These are phyloP conservation scores for Melanotaenia pygmaea DNA, from an alignment of 2,797 vertebrate genomes.

Conservation along the genomic window DNA sequence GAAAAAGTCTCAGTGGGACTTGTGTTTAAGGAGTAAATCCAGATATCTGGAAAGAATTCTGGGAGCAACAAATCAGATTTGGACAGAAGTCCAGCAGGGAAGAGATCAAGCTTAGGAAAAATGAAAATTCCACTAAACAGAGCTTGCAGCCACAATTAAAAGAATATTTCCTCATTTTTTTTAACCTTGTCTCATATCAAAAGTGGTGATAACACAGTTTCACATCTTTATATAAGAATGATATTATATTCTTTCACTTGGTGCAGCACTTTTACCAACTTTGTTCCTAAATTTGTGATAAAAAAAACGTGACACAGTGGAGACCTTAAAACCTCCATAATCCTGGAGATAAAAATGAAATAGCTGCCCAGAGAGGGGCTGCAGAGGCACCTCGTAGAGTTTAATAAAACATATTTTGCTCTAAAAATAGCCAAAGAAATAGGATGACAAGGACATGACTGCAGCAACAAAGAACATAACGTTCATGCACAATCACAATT, in stretches of 20 bases:
- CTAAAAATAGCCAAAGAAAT: conserved; percentile 48
- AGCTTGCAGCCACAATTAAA: conserved; percentile 10
- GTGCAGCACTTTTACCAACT: no score
- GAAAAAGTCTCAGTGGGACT: neutral
- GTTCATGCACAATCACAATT: neutral
- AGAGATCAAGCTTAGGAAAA: conserved; percentile 28
- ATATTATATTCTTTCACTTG: no score
- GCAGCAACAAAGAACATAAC: neutral
- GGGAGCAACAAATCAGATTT: conserved; percentile 44
- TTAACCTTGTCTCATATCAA: neutral
- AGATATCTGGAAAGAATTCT: conserved; percentile 38
- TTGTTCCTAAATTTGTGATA: no score
- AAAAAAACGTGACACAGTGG: no score
- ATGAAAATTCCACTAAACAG: neutral
- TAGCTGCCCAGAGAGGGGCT: conserved; percentile 20
- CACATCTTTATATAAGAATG: no score
- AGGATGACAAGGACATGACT: conserved; percentile 15
- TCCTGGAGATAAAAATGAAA: conserved; percentile 35
- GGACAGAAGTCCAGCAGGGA: conserved; percentile 23
- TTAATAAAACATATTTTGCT: conserved; percentile 59
- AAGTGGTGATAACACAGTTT: neutral
- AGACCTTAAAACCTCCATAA: conserved; percentile 16
- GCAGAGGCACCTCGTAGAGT: conserved; percentile 44
- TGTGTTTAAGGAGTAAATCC: conserved; percentile 27
- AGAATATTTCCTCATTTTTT: conserved; percentile 1